These are phyloP conservation scores for Oligia strigilis DNA, from an alignment of 2,888 invertebrate species.

Conservation along the genomic window DNA sequence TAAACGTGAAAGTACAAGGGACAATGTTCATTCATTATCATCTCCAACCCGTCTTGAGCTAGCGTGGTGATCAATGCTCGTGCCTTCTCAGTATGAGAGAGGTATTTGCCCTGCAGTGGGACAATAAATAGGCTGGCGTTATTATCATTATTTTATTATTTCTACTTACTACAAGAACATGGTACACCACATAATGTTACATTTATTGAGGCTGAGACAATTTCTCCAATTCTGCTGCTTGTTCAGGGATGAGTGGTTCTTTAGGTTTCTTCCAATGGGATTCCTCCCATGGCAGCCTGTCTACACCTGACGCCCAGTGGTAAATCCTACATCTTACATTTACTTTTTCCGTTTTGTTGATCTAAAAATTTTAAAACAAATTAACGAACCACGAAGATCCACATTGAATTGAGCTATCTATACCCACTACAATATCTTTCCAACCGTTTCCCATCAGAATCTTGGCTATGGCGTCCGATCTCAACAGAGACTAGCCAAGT, in stretches of 20 bases:
- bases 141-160: constrained; percentile 12
- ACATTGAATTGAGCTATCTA: too few species aligned
- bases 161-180: constrained; percentile 35
- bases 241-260: constrained; percentile 91
- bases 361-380: constrained; percentile 83
- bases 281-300: constrained; percentile 89
- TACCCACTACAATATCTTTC: not conserved
- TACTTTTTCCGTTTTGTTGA: constrained; percentile 93
- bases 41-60: not conserved
- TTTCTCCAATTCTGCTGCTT: constrained; percentile 81
- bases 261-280: constrained; percentile 90
- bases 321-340: constrained; percentile 94
- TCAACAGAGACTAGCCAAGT: not conserved
- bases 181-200: constrained; percentile 20
- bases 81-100: not conserved
- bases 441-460: not conserved
- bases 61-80: not conserved
- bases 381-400: not conserved
- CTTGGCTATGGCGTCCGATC: not conserved
- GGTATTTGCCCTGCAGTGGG: not conserved
- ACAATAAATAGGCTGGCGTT: constrained; percentile 1
- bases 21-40: not conserved
- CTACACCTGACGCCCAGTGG: constrained; percentile 93
- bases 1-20: constrained; percentile 11
- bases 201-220: constrained; percentile 76